Percentiles rank a stretch among this genome's conserved stretches.
These are phyloP conservation scores for Callospermophilus lateralis DNA, from an alignment of 2,113 vertebrate genomes.

Conservation along the genomic window DNA sequence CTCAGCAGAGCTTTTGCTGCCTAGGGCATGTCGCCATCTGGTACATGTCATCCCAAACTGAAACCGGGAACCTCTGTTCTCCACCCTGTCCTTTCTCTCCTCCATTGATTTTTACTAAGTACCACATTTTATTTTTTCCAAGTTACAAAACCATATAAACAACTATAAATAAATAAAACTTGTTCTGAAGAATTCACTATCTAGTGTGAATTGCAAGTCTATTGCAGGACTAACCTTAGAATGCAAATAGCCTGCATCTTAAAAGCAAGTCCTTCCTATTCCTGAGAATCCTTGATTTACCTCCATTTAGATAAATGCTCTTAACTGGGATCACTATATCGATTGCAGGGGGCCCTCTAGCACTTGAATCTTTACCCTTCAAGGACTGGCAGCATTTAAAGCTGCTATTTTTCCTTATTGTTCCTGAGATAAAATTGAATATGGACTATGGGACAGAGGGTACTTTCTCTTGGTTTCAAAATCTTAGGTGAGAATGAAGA, in stretches of 20 bases:
- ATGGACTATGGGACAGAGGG: not conserved
- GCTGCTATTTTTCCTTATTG: not conserved
- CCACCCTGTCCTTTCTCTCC: not conserved
- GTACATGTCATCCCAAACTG: not conserved
- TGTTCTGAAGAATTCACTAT: not conserved
- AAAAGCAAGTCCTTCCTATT: not conserved
- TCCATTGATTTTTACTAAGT: not conserved
- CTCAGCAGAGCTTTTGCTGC: not conserved
- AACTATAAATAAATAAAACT: not conserved
- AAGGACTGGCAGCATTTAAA: not conserved
- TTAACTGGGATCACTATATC: not conserved
- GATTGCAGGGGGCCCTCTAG: not conserved
- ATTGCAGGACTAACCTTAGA: not conserved
- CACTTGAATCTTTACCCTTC: not conserved
- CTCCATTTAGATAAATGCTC: not conserved
- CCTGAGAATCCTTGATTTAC: not conserved
- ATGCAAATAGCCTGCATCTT: not conserved
- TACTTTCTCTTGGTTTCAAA: not conserved
- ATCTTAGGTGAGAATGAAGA: not conserved
- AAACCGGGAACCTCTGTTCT: not conserved
- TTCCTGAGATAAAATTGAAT: not conserved
- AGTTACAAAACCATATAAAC: slow-evolving; percentile 13
- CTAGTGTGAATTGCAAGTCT: not conserved
- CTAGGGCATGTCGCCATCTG: not conserved
- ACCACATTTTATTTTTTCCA: not conserved